Conservation (phyloP, 2,113 vertebrate genomes). For the Triplophysa dalaica region DNA sequence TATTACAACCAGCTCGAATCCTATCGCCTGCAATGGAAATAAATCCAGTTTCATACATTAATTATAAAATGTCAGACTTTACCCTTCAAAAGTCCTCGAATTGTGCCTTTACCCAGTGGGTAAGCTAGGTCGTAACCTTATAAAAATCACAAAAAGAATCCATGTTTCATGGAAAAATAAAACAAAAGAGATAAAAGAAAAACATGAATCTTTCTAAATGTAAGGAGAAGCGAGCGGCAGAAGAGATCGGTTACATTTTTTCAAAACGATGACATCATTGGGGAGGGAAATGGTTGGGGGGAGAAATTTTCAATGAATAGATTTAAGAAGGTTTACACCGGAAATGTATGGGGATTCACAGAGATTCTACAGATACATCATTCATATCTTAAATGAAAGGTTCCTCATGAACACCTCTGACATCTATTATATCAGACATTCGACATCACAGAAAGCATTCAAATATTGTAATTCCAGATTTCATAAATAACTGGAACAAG, state of each 20-base stretch:
- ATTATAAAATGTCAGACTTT: not conserved
- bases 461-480: not conserved
- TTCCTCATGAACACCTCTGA: not conserved
- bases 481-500: not conserved
- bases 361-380: not conserved
- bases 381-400: not conserved
- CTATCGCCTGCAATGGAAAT: slow-evolving; percentile 42
- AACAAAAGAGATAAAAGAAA: not conserved
- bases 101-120: not conserved
- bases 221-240: not conserved
- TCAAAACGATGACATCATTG: not conserved
- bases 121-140: not conserved
- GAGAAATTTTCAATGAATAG: not conserved
- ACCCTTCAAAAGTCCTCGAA: not conserved
- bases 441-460: not conserved
- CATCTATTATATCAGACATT: not conserved
- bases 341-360: not conserved
- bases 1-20: slow-evolving; percentile 25
- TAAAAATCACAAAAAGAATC: not conserved
- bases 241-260: not conserved
- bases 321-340: not conserved
- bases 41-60: not conserved
- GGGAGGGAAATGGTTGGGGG: not conserved
- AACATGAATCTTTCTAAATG: not conserved
- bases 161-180: not conserved